Base-by-base conservation (phyloP, 53 echinoderm and acorn worm species). In the Zoroaster sp. region DNA sequence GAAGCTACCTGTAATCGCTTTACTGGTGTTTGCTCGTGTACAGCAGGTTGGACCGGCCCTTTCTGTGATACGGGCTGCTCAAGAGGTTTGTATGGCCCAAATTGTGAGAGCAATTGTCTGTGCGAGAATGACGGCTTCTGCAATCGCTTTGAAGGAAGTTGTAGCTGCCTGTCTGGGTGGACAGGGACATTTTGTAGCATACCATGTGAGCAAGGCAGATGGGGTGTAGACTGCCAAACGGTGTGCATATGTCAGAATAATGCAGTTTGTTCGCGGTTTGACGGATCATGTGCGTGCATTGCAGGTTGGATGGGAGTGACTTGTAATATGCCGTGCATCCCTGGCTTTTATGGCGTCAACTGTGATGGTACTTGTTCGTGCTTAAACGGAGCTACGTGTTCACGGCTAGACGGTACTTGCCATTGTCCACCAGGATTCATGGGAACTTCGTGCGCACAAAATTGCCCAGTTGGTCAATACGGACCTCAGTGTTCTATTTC, bases 231-330 rank as follows among this genome's bases (percentile, higher is more conserved):
- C 18, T 96, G 96, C 71, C 54, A 71, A 2, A 55, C 66, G 18
- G 17, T 17, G 40, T 94, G 95, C 40, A 45, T 25, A 3, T 96
- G 96, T 76, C 71, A 94, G 59, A 88, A 92, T 59, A 32, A 34
- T 41, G 92, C 83, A n/a, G 13, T 43, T 5, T 97, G 98, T 54
- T 95, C 93, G 39, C 88, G 89, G 18, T 75, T 94, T 39, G 95
- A 94, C 69, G 98, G 98, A 0, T 75, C 81, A 4, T 97, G 98
- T 72, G 41, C 38, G 17, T 97, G 98, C 44, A 15, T 63, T 7
- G 79, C 94, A 28, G 98, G 98, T 23, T 97, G 98, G 98, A 80
- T 44, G 39, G 95, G 98, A 7, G 36, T 55, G 9, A 35, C 71
- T 44, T 97, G 98, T 68, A 35, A 89, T 0, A 12, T 28, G 9